A percentile compares a stretch with the other conserved stretches of the same genome.
phyloP scores from a whole-genome alignment of 1,140 invertebrate species.

The Drosophila pseudoobscura region DNA sequence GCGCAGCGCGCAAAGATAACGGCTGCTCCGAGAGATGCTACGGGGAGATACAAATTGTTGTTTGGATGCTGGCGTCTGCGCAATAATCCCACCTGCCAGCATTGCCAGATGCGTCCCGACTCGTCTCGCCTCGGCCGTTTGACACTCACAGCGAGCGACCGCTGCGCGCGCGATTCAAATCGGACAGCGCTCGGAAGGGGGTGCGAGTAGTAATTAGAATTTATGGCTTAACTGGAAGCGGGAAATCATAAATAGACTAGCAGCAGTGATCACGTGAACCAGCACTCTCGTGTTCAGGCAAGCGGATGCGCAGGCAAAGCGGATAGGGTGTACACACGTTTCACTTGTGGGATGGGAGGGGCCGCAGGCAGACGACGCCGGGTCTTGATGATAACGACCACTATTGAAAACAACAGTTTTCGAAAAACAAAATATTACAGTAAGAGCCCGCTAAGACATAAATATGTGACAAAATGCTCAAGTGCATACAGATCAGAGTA shows the following conservation, averaged over 20 bases:
- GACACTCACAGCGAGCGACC: conserved; percentile 40
- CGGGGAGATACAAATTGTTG: conserved; percentile 22
- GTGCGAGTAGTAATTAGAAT: conserved; percentile 21
- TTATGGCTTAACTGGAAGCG: conserved; percentile 64
- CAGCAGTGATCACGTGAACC: conserved; percentile 60
- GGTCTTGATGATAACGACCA: conserved; percentile 49
- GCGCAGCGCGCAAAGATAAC: conserved; percentile 47
- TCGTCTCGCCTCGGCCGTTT: neutral
- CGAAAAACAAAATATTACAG: conserved; percentile 46
- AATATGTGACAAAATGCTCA: too few species aligned
- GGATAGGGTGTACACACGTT: conserved; percentile 6
- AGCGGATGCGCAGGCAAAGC: conserved; percentile 15
- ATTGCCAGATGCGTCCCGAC: conserved; percentile 37
- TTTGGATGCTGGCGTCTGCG: conserved; percentile 63
- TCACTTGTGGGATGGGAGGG: conserved; percentile 4
- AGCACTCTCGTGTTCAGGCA: conserved; percentile 45
- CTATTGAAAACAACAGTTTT: conserved; percentile 51
- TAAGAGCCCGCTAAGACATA: neutral
- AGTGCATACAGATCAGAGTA: too few species aligned
- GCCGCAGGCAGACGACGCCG: conserved; percentile 36
- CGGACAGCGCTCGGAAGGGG: neutral
- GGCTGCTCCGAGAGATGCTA: conserved; percentile 41
- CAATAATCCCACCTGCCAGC: conserved; percentile 27
- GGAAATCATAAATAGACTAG: conserved; percentile 15
- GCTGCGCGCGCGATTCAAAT: conserved; percentile 39